Evolutionary conservation across 1,140 invertebrate genomes (phyloP).

Genomic region (Diplogasteroides magnus): DNA sequence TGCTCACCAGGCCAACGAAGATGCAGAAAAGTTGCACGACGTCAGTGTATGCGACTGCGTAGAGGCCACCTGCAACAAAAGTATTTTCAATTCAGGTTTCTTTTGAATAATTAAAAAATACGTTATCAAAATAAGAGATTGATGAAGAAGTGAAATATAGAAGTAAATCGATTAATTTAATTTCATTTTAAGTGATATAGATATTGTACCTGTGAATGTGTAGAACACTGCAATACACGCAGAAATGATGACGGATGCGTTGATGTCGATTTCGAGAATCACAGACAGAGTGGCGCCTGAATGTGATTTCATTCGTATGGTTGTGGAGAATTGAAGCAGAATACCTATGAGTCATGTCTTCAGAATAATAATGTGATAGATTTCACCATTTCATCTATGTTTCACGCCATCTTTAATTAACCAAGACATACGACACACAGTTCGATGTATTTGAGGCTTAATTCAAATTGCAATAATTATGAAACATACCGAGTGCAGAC

Average conservation of each 20-base stretch:
- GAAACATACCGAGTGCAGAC: slow-evolving; percentile 79
- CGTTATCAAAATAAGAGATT: no score
- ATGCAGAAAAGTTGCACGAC: slow-evolving; percentile 98
- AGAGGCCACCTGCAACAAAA: slow-evolving; percentile 82
- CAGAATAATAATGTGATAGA: background rate
- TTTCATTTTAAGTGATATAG: background rate
- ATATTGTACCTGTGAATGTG: slow-evolving; percentile 60
- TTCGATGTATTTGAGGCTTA: no score
- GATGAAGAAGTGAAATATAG: background rate
- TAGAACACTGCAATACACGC: slow-evolving; percentile 93
- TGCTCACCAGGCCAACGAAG: slow-evolving; percentile 81
- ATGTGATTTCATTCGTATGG: slow-evolving; percentile 11
- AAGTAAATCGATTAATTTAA: background rate
- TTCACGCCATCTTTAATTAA: no score
- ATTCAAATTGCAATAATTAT: no score
- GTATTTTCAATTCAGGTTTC: background rate
- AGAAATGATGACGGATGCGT: slow-evolving; percentile 84
- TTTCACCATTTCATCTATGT: no score
- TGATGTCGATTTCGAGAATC: slow-evolving; percentile 89
- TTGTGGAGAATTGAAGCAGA: background rate
- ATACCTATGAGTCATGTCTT: no score
- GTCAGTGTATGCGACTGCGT: slow-evolving; percentile 96
- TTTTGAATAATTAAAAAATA: no score
- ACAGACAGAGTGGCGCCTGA: slow-evolving; percentile 84
- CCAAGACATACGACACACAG: no score